Evolutionary conservation across 2,113 vertebrate species (phyloP).

Genomic region (Sitta europaea): DNA sequence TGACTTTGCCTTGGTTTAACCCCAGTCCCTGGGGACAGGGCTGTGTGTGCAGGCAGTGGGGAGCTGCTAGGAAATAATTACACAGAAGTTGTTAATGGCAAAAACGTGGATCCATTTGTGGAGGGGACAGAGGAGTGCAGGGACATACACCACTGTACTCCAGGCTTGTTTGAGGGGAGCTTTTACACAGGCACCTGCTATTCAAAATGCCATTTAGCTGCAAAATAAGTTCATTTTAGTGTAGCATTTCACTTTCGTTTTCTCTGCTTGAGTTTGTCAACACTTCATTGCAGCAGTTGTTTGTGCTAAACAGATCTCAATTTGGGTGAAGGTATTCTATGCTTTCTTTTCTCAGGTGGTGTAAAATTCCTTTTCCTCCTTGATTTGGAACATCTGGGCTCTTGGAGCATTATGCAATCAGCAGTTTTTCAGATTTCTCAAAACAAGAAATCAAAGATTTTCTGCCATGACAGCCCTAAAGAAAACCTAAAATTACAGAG

Average conservation of each 20-base stretch:
- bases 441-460: not conserved
- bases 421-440: not conserved
- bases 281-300: not conserved
- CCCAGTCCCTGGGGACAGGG: too few relatives aligned
- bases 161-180: not conserved
- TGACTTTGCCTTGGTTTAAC: not conserved
- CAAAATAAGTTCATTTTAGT: not conserved
- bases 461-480: not conserved
- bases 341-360: not conserved
- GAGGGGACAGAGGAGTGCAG: not conserved
- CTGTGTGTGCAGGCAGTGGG: not conserved
- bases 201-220: not conserved
- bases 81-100: not conserved
- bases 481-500: not conserved
- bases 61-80: not conserved
- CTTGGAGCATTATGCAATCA: not conserved
- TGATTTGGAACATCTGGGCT: not conserved
- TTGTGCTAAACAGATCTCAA: not conserved
- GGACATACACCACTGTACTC: accelerated
- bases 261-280: not conserved
- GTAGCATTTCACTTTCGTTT: not conserved
- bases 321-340: not conserved
- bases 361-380: not conserved
- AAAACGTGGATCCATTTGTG: not conserved
- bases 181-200: not conserved